Base-by-base conservation (phyloP, 2,113 vertebrate species). In the Diphyllodes magnificus region DNA sequence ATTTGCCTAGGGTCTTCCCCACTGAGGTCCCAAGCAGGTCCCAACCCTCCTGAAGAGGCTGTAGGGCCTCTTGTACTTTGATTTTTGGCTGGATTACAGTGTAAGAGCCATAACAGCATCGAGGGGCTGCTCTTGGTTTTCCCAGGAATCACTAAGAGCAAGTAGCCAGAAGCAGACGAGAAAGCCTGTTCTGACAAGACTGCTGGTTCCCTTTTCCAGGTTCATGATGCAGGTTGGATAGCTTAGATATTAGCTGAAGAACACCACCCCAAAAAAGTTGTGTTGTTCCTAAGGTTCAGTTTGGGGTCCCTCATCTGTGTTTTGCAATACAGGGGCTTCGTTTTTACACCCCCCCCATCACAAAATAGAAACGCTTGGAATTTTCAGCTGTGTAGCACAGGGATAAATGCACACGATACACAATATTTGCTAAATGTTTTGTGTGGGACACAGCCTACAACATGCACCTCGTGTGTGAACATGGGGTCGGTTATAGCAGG, bases 381-480 rank as follows among this genome's bases (percentile, higher is more conserved):
- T 47, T 73, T 72, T 35, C 47, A 33, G 7, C 27, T n/a, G 28
- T 6, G 5, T 35, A 56, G 13, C 10, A 11, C 17, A 30, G 25
- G 35, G 31, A 51, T 63, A 56, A 82, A 54, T 14, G 40, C 25
- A 61, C 6, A 7, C 2, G 14, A 54, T 15, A 10, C 25, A 33
- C 9, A 63, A 13, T 20, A 63, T 65, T 69, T 45, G 16, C 28
- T 44, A 6, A 3, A 21, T 39, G 12, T 18, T 30, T 5, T 7
- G 6, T 6, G 15, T 9, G 16, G 17, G 28, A 20, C 33, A 53
- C 39, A 63, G 23, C 14, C 31, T 35, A 30, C 30, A 49, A 9
- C 8, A 35, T 1, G 6, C 19, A 11, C 7, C 11, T 10, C 6
- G 6, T 6, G 27, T 16, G 30, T 7, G 18, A 66, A 4, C 3